Evolutionary conservation across 1,140 invertebrate species (phyloP).

Genomic region (Drosophila repletoides): DNA sequence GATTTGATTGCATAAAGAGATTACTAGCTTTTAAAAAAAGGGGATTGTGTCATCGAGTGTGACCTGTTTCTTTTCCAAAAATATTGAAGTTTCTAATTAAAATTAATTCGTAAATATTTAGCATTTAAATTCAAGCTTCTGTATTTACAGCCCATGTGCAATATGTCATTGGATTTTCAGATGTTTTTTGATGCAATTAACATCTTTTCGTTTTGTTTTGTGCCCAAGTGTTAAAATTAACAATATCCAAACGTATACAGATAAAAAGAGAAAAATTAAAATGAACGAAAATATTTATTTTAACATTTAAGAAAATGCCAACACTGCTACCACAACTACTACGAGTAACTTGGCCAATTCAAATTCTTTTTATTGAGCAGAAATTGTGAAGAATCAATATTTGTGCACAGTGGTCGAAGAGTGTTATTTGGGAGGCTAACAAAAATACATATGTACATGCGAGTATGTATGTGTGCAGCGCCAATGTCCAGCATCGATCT

Average conservation of each 20-base stretch:
- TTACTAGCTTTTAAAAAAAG: no score
- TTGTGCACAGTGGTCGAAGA: background rate
- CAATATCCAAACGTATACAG: slow-evolving; percentile 37
- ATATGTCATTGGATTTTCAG: background rate
- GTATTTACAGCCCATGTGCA: slow-evolving; percentile 8
- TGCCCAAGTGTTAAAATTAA: slow-evolving; percentile 58
- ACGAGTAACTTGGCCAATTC: slow-evolving; percentile 19
- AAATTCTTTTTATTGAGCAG: background rate
- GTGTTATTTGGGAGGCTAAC: no score
- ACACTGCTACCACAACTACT: no score
- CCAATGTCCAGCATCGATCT: no score
- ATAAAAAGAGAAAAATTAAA: slow-evolving; percentile 9
- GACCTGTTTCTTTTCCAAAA: no score
- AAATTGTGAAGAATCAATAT: slow-evolving; percentile 21
- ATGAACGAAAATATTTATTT: slow-evolving; percentile 48
- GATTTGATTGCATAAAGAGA: no score
- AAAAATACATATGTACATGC: no score
- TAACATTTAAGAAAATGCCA: slow-evolving; percentile 30
- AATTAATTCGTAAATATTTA: slow-evolving; percentile 3
- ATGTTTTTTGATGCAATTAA: slow-evolving; percentile 46
- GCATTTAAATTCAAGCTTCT: background rate
- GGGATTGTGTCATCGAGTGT: no score
- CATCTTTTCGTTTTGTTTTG: slow-evolving; percentile 33
- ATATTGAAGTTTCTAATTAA: no score
- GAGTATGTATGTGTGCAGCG: no score